phyloP scores from a whole-genome alignment of 2,113 vertebrate genomes.

The Vombatus ursinus region DNA sequence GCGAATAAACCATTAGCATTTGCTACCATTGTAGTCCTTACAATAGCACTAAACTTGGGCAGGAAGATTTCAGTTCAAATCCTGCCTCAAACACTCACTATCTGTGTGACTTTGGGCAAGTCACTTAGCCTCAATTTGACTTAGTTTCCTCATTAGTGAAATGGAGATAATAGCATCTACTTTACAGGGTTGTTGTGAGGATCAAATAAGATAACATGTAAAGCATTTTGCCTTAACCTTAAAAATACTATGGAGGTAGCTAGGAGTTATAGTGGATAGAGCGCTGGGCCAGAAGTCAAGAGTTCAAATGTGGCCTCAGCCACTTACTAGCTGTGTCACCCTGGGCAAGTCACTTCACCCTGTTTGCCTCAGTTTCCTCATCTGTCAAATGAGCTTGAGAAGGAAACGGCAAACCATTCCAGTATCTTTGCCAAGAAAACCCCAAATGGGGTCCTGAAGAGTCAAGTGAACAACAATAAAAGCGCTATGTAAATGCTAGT shows the following conservation, averaged over 20 bases:
- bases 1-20: background rate
- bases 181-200: background rate
- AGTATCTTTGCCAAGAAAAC: no score
- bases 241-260: background rate
- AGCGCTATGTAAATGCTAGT: background rate
- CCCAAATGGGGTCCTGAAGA: background rate
- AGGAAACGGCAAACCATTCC: no score
- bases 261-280: no score
- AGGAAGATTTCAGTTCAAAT: background rate
- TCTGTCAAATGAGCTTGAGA: background rate
- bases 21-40: background rate
- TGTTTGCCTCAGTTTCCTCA: background rate
- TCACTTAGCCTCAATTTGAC: background rate
- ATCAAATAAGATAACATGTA: background rate
- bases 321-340: background rate
- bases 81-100: background rate
- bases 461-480: background rate
- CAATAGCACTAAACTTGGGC: background rate
- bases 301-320: background rate
- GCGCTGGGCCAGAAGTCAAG: no score
- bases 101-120: background rate
- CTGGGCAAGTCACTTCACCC: background rate
- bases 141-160: background rate
- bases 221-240: background rate
- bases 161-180: background rate